These are phyloP conservation scores for Podarcis cretensis DNA, from an alignment of 2,113 vertebrate species.

Conservation along the genomic window DNA sequence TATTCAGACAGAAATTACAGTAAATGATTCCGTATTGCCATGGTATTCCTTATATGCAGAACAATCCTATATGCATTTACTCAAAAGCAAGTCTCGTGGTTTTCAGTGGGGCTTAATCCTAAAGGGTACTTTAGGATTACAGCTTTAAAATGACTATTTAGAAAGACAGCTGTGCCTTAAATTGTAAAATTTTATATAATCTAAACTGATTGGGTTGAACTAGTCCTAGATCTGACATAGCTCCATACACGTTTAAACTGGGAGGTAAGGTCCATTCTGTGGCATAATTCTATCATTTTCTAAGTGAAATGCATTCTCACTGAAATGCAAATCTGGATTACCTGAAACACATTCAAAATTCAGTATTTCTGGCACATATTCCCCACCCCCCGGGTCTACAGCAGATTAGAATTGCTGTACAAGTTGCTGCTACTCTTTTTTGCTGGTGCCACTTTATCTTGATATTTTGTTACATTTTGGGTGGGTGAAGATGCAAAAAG, in stretches of 20 bases:
- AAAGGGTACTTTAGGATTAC: not conserved
- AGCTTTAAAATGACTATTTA: not conserved
- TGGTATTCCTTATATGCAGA: not conserved
- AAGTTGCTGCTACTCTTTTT: no score
- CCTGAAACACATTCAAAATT: no score
- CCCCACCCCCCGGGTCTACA: no score
- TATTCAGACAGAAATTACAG: not conserved
- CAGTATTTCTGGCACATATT: no score
- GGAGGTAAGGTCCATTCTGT: no score
- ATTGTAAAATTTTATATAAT: not conserved
- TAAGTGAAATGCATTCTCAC: no score
- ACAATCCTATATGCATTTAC: not conserved
- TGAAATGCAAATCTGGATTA: no score
- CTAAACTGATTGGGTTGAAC: not conserved
- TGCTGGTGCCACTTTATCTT: no score
- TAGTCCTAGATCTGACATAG: no score
- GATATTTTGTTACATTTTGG: not conserved
- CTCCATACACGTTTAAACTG: no score
- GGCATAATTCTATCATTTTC: no score
- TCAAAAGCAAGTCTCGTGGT: not conserved
- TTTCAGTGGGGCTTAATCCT: not conserved
- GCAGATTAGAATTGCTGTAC: no score
- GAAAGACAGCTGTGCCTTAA: not conserved
- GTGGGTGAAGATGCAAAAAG: not conserved
- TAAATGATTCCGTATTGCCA: not conserved